A percentile compares a stretch with the other conserved stretches of the same genome.
Evolutionary conservation across 2,888 invertebrate species (phyloP).

Genomic region (Hoplodrina ambigua): DNA sequence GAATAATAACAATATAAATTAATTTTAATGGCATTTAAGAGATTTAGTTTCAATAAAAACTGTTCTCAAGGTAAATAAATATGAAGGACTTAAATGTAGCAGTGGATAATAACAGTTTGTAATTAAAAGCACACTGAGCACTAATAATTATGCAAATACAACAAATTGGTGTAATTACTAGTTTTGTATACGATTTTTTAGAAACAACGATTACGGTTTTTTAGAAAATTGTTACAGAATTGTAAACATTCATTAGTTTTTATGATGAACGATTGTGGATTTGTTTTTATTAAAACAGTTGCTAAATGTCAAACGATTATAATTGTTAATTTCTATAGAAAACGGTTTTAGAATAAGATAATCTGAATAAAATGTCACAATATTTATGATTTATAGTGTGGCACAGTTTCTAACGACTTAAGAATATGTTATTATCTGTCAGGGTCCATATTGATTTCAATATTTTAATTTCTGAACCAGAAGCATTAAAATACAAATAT

Average conservation of each 20-base stretch:
- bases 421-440: slow-evolving; percentile 34
- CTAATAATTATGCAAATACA: slow-evolving; percentile 64
- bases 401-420: slow-evolving; percentile 26
- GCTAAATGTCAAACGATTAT: slow-evolving; percentile 43
- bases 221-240: slow-evolving; percentile 38
- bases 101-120: slow-evolving; percentile 46
- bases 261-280: slow-evolving; percentile 33
- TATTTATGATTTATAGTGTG: slow-evolving; percentile 49
- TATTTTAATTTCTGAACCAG: slow-evolving; percentile 41
- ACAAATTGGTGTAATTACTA: slow-evolving; percentile 60
- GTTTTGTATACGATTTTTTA: slow-evolving; percentile 40
- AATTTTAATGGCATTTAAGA: slow-evolving; percentile 50
- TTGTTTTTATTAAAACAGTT: slow-evolving; percentile 47
- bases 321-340: slow-evolving; percentile 40
- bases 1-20: slow-evolving; percentile 62
- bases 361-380: slow-evolving; percentile 45
- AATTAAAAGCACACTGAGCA: slow-evolving; percentile 54
- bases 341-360: slow-evolving; percentile 16
- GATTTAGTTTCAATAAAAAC: slow-evolving; percentile 45
- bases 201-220: slow-evolving; percentile 40
- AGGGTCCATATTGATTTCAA: slow-evolving; percentile 30
- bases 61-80: slow-evolving; percentile 55
- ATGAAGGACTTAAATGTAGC: slow-evolving; percentile 57
- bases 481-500: slow-evolving; percentile 26
- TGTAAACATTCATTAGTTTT: slow-evolving; percentile 46